phyloP scores from a whole-genome alignment of 2,113 vertebrate species.

The Pungitius pungitius region DNA sequence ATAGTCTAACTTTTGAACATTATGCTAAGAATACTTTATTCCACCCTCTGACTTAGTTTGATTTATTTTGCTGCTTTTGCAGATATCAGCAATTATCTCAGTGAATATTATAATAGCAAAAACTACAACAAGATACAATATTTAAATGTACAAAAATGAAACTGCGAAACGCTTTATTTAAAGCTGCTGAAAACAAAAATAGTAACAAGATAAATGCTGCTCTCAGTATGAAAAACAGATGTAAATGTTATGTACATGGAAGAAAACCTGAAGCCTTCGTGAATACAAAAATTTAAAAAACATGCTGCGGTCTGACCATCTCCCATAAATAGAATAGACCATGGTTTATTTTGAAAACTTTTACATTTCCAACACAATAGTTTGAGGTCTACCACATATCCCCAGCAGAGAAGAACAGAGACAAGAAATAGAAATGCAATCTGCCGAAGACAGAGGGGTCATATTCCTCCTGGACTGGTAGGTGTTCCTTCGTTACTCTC shows the following conservation, averaged over 20 bases:
- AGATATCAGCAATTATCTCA: not conserved
- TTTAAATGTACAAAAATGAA: not conserved
- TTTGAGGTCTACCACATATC: constrained; percentile 74
- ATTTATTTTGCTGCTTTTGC: not conserved
- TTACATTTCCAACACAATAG: constrained; percentile 72
- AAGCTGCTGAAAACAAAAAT: constrained; percentile 15
- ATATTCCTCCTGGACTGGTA: constrained; percentile 48
- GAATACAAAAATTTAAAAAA: not conserved
- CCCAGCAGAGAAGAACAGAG: constrained; percentile 50
- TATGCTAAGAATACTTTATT: not conserved
- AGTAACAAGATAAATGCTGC: constrained; percentile 22
- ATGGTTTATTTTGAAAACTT: constrained; percentile 67
- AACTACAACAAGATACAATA: not conserved
- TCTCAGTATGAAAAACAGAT: constrained; percentile 41
- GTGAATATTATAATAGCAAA: not conserved
- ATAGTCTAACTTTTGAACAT: not conserved
- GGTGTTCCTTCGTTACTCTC: constrained; percentile 60
- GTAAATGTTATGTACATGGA: constrained; percentile 35
- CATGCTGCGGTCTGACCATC: constrained; percentile 34
- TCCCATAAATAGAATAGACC: constrained; percentile 67
- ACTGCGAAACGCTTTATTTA: constrained; percentile 17
- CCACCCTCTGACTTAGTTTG: not conserved
- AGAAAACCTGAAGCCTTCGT: constrained; percentile 34
- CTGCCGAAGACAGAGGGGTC: constrained; percentile 45
- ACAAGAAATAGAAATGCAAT: constrained; percentile 11